A percentile compares a stretch with the other conserved stretches of the same genome.
Evolutionary conservation across 2,797 vertebrate genomes (phyloP).

Genomic region (Micromesistius poutassou): DNA sequence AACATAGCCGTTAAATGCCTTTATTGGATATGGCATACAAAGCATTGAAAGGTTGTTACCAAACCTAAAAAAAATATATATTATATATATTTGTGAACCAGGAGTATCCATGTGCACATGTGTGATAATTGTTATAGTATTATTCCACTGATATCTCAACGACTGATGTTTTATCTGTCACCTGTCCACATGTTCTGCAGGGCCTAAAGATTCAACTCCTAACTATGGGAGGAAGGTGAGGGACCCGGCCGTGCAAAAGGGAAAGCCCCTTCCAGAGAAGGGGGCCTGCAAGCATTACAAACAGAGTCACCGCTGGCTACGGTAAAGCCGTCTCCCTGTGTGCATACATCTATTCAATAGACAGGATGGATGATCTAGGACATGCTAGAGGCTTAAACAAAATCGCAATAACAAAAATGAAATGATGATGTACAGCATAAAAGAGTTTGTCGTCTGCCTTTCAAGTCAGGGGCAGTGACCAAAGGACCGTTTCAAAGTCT

Average conservation of each 20-base stretch:
- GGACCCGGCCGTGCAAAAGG: slow-evolving; percentile 77
- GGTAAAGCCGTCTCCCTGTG: slow-evolving; percentile 51
- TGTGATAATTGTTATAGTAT: no score
- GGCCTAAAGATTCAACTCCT: slow-evolving; percentile 24
- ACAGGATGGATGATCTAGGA: not conserved
- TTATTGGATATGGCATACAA: not conserved
- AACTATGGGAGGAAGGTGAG: slow-evolving; percentile 47
- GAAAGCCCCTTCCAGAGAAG: slow-evolving; percentile 78
- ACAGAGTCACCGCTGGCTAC: slow-evolving; percentile 82
- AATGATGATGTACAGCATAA: not conserved
- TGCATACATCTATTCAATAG: not conserved
- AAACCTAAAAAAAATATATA: not conserved
- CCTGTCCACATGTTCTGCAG: slow-evolving; percentile 40
- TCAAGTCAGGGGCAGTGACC: not conserved
- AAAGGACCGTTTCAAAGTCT: not conserved
- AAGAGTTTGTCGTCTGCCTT: not conserved
- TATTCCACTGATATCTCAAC: not conserved
- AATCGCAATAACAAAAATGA: not conserved
- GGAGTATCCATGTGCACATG: no score
- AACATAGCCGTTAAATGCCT: not conserved
- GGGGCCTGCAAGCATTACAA: slow-evolving; percentile 79
- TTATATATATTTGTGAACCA: not conserved
- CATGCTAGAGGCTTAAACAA: not conserved
- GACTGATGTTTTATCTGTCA: not conserved
- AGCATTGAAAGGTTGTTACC: no score